Percentiles rank a stretch among this genome's conserved stretches.
These are phyloP conservation scores for Oreochromis spilurus DNA, from an alignment of 2,113 vertebrate species.

Conservation along the genomic window DNA sequence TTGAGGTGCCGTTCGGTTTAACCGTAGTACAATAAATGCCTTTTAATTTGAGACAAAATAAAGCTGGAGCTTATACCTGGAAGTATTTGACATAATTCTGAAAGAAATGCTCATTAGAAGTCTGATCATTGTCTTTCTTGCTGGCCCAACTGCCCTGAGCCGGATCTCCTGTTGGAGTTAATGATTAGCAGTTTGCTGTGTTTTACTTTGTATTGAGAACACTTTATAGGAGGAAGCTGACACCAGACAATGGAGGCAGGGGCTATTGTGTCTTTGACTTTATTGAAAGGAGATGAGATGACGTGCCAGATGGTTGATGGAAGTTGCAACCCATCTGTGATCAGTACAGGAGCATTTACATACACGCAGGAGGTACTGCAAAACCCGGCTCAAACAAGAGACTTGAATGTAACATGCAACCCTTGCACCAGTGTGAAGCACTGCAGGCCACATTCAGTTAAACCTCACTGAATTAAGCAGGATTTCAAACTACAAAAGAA, in stretches of 20 bases:
- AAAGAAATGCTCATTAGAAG: not conserved
- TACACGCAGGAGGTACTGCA: not conserved
- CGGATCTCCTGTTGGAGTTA: constrained; percentile 1
- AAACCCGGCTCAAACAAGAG: not conserved
- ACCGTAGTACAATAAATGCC: not conserved
- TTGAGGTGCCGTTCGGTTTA: not conserved
- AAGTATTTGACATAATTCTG: not conserved
- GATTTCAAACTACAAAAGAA: not conserved
- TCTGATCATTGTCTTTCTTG: not conserved
- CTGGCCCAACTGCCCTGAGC: not conserved
- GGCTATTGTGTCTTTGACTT: constrained; percentile 55
- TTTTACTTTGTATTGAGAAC: constrained; percentile 15
- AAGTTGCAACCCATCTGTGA: constrained; percentile 82
- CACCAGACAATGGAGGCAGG: constrained; percentile 32
- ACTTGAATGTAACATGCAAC: not conserved
- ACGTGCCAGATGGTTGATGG: constrained; percentile 81
- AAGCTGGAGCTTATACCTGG: not conserved
- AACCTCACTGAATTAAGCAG: not conserved
- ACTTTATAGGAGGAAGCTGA: constrained; percentile 26
- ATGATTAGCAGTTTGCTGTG: constrained; percentile 33
- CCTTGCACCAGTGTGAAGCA: not conserved
- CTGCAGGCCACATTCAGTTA: not conserved
- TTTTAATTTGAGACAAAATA: not conserved
- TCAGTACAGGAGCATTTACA: constrained; percentile 38
- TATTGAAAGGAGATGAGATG: constrained; percentile 70